Percentiles rank a stretch among this genome's conserved stretches.
Conservation (phyloP, 2,888 invertebrate species). For the Nemapogon koenigi region DNA sequence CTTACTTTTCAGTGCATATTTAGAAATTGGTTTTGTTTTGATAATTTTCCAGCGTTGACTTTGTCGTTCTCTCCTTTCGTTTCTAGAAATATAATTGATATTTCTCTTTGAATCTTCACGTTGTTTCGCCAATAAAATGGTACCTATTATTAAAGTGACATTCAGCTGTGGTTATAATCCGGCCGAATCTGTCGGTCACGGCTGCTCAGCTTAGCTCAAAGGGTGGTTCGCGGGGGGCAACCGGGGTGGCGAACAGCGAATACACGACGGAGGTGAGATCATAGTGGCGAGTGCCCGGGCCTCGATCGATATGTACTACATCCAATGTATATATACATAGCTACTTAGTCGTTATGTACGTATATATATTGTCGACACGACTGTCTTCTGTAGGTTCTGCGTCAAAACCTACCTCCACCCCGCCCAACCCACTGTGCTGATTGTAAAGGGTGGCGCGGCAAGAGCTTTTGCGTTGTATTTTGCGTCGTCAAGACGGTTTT, state of each 20-base stretch:
- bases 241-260: constrained; percentile 26
- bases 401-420: constrained; percentile 42
- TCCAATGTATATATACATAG: constrained; percentile 59
- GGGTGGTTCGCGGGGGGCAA: constrained; percentile 25
- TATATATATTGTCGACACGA: constrained; percentile 37
- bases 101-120: too few species aligned
- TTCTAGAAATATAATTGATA: too few species aligned
- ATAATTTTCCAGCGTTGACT: too few species aligned
- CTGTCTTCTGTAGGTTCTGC: constrained; percentile 62
- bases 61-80: too few species aligned
- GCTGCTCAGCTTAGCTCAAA: constrained; percentile 16
- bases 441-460: constrained; percentile 8
- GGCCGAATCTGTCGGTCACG: constrained; percentile 5
- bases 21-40: too few species aligned
- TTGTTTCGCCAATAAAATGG: too few species aligned
- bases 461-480: too few species aligned
- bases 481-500: too few species aligned
- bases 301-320: constrained; percentile 63
- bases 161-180: too few species aligned
- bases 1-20: too few species aligned
- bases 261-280: constrained; percentile 62
- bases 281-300: constrained; percentile 61
- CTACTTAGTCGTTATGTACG: constrained; percentile 40
- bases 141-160: too few species aligned
- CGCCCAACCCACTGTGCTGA: neutral